phyloP scores from a whole-genome alignment of 2,888 invertebrate species.

The Plebejus argus region DNA sequence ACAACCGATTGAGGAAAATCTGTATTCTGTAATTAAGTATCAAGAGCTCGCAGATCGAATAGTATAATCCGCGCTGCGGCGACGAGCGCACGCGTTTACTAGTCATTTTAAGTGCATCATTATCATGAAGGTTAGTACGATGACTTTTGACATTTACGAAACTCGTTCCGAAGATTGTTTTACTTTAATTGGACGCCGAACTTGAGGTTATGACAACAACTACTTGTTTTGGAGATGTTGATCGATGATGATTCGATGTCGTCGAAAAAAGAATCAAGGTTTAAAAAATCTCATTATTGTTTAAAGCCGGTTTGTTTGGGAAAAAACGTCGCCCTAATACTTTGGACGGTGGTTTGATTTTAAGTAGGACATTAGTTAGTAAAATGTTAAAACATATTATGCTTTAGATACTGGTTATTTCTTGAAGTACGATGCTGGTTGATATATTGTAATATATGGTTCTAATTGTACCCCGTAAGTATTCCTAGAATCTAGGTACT shows the following conservation, averaged over 20 bases:
- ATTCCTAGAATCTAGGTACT: too few relatives aligned
- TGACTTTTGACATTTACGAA: slow-evolving; percentile 22
- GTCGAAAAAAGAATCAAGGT: not conserved
- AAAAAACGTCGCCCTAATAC: not conserved
- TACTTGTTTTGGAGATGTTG: not conserved
- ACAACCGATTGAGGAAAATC: slow-evolving; percentile 9
- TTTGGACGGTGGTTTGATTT: too few relatives aligned
- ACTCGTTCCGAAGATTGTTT: slow-evolving; percentile 9
- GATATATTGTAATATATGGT: too few relatives aligned
- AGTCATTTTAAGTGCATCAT: not conserved
- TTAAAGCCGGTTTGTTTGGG: not conserved
- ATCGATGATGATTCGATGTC: too few relatives aligned
- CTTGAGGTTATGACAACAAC: not conserved
- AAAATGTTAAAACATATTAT: too few relatives aligned
- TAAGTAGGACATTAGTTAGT: too few relatives aligned
- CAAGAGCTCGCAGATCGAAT: not conserved
- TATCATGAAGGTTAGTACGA: slow-evolving; percentile 21
- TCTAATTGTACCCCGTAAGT: too few relatives aligned
- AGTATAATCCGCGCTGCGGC: not conserved
- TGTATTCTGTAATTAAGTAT: not conserved
- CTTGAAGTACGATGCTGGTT: too few relatives aligned
- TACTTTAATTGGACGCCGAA: not conserved
- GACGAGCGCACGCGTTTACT: not conserved
- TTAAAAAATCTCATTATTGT: not conserved
- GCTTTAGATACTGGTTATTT: too few relatives aligned